These are phyloP conservation scores for Carettochelys insculpta DNA, from an alignment of 2,113 vertebrate species.

Conservation along the genomic window DNA sequence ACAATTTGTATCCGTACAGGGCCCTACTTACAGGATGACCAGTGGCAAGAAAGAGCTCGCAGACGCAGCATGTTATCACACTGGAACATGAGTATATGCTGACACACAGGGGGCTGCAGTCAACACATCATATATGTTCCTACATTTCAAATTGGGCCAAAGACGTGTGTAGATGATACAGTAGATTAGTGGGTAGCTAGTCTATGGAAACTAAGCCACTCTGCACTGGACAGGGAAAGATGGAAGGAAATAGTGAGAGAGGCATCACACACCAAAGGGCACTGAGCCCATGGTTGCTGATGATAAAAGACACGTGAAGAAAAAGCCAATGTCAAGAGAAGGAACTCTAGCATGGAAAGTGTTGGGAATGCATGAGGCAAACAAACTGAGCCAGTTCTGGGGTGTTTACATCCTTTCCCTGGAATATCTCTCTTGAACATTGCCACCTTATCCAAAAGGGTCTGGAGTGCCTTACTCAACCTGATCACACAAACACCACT, in stretches of 20 bases:
- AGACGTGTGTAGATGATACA: fast-evolving
- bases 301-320: fast-evolving
- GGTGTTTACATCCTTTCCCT: too few relatives aligned
- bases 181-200: too few relatives aligned
- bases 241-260: too few relatives aligned
- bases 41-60: fast-evolving
- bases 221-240: too few relatives aligned
- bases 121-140: background rate
- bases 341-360: background rate
- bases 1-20: too few relatives aligned
- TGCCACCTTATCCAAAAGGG: background rate
- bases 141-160: fast-evolving
- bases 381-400: fast-evolving
- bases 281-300: too few relatives aligned
- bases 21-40: too few relatives aligned
- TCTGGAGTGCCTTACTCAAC: too few relatives aligned
- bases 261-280: too few relatives aligned
- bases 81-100: fast-evolving
- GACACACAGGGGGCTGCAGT: too few relatives aligned
- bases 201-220: too few relatives aligned
- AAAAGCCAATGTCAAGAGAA: background rate
- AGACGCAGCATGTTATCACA: background rate
- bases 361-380: fast-evolving
- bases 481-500: background rate
- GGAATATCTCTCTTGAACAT: background rate